Evolutionary conservation across 2,797 vertebrate species (phyloP).

Genomic region (Nasua narica): DNA sequence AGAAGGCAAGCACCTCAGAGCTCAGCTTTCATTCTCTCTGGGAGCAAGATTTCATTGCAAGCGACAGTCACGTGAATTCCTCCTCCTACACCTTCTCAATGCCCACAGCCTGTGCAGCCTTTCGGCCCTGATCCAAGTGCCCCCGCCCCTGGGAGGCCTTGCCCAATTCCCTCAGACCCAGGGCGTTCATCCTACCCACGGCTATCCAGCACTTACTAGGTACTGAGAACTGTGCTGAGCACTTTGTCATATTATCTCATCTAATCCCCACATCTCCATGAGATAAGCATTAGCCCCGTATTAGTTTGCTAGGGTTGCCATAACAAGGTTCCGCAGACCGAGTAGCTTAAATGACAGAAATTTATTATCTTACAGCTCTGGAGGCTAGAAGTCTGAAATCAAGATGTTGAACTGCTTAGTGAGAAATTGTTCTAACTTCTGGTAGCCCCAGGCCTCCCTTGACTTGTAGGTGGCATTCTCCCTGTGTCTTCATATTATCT

Average conservation of each 20-base stretch:
- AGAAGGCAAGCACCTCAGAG: not conserved
- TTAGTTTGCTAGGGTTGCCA: not conserved
- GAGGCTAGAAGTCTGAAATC: not conserved
- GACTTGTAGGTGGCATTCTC: not conserved
- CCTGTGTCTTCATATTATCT: not conserved
- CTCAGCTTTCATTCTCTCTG: not conserved
- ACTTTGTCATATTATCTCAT: not conserved
- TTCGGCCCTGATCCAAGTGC: not conserved
- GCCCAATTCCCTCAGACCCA: not conserved
- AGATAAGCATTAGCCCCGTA: not conserved
- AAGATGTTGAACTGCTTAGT: not conserved
- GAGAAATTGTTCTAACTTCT: not conserved
- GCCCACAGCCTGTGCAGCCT: not conserved
- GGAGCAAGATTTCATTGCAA: not conserved
- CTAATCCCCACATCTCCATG: not conserved
- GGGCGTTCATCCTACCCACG: not conserved
- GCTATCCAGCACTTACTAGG: not conserved
- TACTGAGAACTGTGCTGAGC: not conserved
- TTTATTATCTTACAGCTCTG: not conserved
- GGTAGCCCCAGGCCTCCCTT: not conserved
- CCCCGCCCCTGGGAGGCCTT: not conserved
- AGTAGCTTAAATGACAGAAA: not conserved
- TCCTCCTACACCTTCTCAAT: not conserved
- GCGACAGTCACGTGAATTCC: not conserved
- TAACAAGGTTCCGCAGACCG: not conserved